Base-by-base conservation (phyloP, 2,797 vertebrate genomes). In the Austrolebias charrua region DNA sequence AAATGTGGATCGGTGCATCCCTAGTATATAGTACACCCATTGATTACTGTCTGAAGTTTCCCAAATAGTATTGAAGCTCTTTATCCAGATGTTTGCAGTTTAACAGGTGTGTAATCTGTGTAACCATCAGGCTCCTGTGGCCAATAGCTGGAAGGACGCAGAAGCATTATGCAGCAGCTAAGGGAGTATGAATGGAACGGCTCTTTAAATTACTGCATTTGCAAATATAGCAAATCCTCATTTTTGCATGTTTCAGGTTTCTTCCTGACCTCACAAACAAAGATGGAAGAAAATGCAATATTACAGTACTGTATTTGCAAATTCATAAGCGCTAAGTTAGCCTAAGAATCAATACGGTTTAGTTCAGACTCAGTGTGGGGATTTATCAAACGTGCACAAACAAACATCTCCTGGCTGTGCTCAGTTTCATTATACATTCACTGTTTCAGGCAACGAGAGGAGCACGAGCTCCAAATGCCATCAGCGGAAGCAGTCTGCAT, bases 351-450 rank as follows among this genome's bases (percentile, higher is more conserved):
- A 11, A 29, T 18, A 40, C 8, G 24, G 12, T 24, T 50, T 12
- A 5, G 33, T 18, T 60, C 44, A 38, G 13, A n/a, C n/a, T 51
- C 6, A 6, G 42, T 55, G 44, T 12, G 8, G 61, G 61, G 38
- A 20, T 56, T 57, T 18, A 48, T 19, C 7, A 20, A 33, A 16
- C 66, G 58, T 69, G 42, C 43, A n/a, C n/a, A n/a, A n/a, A 67
- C 35, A 69, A 78, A 58, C 47, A 67, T 62, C 47, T 62, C 54
- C 48, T 70, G 44, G 47, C 55, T 29, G n/a, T 40, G 38, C 38
- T 40, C 38, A 4, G 19, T 40, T 60, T 73, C 60, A 69, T 78
- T 78, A 63, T 54, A 33, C 15, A 75, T 57, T 65, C 63, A 59
- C 38, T 49, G 54, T 70, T 70, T 62, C 20, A 63, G 58, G 7